These are phyloP conservation scores for Rhizomys pruinosus DNA, from an alignment of 2,113 vertebrate genomes.

Conservation along the genomic window DNA sequence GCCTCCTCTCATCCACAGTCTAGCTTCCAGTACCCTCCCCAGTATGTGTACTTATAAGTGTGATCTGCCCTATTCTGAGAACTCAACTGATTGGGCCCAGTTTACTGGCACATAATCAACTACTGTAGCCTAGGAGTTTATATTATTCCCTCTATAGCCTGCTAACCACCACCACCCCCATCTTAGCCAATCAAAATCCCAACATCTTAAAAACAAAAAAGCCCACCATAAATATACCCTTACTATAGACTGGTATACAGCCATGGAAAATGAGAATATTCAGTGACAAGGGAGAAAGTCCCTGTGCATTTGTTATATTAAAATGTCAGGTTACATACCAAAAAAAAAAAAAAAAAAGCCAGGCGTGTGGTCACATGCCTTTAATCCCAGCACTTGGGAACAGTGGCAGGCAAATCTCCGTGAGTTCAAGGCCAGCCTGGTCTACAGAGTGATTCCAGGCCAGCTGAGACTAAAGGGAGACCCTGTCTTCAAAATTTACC, in stretches of 20 bases:
- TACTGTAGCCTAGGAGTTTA: not conserved
- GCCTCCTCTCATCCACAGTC: not conserved
- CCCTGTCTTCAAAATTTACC: too few relatives aligned
- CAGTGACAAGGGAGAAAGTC: not conserved
- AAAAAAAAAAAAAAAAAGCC: too few relatives aligned
- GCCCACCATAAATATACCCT: not conserved
- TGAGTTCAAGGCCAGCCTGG: too few relatives aligned
- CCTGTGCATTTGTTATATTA: not conserved
- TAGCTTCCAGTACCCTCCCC: not conserved
- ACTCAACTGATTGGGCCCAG: not conserved
- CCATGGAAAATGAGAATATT: not conserved
- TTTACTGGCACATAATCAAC: not conserved
- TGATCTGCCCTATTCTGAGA: slow-evolving; percentile 39
- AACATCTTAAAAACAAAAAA: not conserved
- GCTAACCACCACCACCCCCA: fast-evolving
- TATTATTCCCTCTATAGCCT: fast-evolving
- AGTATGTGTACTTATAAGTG: not conserved
- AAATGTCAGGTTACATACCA: not conserved
- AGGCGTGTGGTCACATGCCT: too few relatives aligned
- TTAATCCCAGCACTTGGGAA: too few relatives aligned
- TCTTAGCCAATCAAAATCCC: not conserved
- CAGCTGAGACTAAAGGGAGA: too few relatives aligned
- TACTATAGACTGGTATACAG: not conserved
- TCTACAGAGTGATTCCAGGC: too few relatives aligned
- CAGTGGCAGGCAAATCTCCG: too few relatives aligned